Evolutionary conservation across 1,140 invertebrate genomes (phyloP).

Genomic region (Luehdorfia chinensis): DNA sequence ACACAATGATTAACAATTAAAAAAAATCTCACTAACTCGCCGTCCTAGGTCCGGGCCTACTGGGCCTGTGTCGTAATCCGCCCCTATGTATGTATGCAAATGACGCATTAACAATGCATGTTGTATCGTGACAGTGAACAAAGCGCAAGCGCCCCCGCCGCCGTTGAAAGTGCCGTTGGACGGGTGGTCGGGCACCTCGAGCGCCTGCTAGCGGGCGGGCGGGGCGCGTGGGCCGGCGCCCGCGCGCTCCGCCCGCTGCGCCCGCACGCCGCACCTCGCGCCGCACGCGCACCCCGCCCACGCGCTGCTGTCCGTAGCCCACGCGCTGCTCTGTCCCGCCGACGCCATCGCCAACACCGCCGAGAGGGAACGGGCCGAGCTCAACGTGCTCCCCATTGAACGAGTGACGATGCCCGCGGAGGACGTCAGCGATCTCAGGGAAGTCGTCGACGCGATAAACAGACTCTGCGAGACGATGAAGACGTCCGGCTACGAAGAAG

Average conservation of each 20-base stretch:
- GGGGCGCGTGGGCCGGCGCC: slow-evolving; percentile 41
- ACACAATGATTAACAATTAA: too few species aligned
- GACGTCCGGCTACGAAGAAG: slow-evolving; percentile 45
- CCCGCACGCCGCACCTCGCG: slow-evolving; percentile 33
- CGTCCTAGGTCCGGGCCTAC: too few species aligned
- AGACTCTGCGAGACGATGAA: slow-evolving; percentile 73
- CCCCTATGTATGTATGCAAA: too few species aligned
- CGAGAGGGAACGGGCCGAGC: slow-evolving; percentile 13
- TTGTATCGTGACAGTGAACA: slow-evolving; percentile 44
- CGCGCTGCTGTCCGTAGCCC: slow-evolving; percentile 54
- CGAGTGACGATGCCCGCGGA: slow-evolving; percentile 42
- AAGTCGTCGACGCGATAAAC: slow-evolving; percentile 74
- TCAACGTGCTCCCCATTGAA: slow-evolving; percentile 49
- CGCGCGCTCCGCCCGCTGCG: slow-evolving; percentile 22
- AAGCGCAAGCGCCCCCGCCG: slow-evolving; percentile 62
- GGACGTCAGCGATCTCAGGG: slow-evolving; percentile 66
- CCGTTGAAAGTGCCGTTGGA: slow-evolving; percentile 54
- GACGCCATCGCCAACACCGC: slow-evolving; percentile 30
- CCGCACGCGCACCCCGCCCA: slow-evolving; percentile 53
- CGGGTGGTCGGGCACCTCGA: slow-evolving; percentile 58
- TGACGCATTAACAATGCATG: slow-evolving; percentile 4
- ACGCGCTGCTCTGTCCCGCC: slow-evolving; percentile 49
- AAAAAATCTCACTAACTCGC: too few species aligned
- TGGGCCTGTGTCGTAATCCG: too few species aligned
- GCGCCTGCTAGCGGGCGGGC: slow-evolving; percentile 63